Conservation (phyloP, 2,888 invertebrate species). For the Cactoblastis cactorum region DNA sequence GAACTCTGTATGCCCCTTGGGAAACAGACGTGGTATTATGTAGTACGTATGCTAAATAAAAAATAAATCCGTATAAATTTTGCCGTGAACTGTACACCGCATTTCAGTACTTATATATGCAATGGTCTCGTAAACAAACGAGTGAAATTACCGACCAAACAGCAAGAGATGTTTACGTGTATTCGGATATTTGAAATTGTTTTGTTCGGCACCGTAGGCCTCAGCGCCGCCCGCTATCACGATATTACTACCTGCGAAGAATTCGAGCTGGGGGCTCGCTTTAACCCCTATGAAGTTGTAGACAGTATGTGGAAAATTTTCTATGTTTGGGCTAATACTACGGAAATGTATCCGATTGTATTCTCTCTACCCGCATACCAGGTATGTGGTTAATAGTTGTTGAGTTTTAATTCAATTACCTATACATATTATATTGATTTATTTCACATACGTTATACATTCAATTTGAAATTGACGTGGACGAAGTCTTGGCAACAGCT, state of each 20-base stretch:
- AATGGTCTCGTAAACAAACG: constrained; percentile 36
- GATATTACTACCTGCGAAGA: constrained; percentile 54
- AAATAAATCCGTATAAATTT: not conserved
- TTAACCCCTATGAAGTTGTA: constrained; percentile 48
- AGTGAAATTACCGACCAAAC: constrained; percentile 42
- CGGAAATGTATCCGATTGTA: constrained; percentile 50
- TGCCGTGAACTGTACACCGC: not conserved
- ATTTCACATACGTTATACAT: too few species aligned
- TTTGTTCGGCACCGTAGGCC: constrained; percentile 31
- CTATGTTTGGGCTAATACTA: constrained; percentile 57
- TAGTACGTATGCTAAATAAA: not conserved
- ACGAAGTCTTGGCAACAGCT: too few species aligned
- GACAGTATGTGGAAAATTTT: constrained; percentile 63
- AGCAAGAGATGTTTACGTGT: constrained; percentile 51
- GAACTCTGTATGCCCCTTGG: too few species aligned
- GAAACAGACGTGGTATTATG: too few species aligned
- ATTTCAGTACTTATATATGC: constrained; percentile 33
- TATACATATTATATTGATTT: too few species aligned
- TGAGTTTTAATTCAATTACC: too few species aligned
- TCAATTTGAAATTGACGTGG: too few species aligned
- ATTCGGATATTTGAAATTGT: constrained; percentile 48
- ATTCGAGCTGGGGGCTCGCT: constrained; percentile 52
- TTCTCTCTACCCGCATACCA: constrained; percentile 50
- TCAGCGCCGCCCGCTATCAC: constrained; percentile 14
- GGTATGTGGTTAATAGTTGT: constrained; percentile 30